These are phyloP conservation scores for Hypocryptadius cinnamomeus DNA, from an alignment of 2,113 vertebrate species.

Conservation along the genomic window DNA sequence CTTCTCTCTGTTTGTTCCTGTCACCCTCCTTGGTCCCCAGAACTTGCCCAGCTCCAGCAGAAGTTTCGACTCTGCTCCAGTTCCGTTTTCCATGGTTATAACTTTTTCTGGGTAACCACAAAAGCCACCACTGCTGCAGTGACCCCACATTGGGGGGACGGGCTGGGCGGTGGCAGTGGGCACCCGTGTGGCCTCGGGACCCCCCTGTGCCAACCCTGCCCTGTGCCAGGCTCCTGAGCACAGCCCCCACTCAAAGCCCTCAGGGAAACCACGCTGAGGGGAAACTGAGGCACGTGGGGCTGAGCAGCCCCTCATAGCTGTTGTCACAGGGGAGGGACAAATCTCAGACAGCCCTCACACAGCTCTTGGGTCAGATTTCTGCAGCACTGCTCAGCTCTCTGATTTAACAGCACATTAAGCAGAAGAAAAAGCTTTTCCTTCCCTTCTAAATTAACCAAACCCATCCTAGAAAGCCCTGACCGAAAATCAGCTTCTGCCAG, in stretches of 20 bases:
- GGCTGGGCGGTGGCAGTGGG: fast-evolving
- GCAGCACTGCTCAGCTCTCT: not conserved
- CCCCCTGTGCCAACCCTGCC: not conserved
- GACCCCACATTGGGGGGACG: not conserved
- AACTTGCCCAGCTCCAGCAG: not conserved
- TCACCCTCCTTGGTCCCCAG: not conserved
- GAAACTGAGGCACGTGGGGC: not conserved
- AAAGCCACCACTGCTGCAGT: not conserved
- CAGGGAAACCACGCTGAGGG: not conserved
- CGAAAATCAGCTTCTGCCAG: not conserved
- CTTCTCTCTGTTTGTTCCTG: not conserved
- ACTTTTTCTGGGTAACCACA: slow-evolving; percentile 34
- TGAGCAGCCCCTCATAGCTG: not conserved
- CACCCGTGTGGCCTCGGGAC: fast-evolving
- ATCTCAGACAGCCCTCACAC: not conserved
- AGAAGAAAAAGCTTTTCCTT: not conserved
- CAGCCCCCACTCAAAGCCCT: not conserved
- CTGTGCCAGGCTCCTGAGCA: not conserved
- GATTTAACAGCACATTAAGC: not conserved
- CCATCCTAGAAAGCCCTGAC: not conserved
- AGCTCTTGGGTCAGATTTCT: not conserved
- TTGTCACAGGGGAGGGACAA: no score
- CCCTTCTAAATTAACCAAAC: not conserved
- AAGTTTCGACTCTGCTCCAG: not conserved
- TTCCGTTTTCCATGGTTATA: not conserved